These are phyloP conservation scores for Keiferia lycopersicella DNA, from an alignment of 2,888 invertebrate species.

Conservation along the genomic window DNA sequence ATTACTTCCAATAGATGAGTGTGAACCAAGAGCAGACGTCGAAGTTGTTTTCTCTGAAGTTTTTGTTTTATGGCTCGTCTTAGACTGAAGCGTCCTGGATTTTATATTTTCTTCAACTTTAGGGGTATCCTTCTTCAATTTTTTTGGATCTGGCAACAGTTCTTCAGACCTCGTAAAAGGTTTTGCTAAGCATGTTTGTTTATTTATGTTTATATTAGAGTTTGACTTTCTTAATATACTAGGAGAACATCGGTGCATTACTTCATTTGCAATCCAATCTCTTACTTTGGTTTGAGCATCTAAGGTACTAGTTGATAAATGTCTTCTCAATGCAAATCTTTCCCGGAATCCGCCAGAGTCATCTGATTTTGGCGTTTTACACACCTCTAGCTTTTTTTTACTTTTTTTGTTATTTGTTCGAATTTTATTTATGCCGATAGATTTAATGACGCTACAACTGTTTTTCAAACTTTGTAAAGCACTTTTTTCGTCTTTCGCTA, in stretches of 20 bases:
- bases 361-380: constrained; percentile 81
- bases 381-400: constrained; percentile 76
- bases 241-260: constrained; percentile 87
- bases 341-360: constrained; percentile 81
- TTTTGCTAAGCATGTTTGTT: constrained; percentile 51
- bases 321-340: constrained; percentile 84
- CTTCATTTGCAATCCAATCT: constrained; percentile 92
- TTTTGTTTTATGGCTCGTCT: constrained; percentile 55
- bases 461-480: constrained; percentile 72
- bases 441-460: constrained; percentile 81
- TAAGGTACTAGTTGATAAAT: constrained; percentile 89
- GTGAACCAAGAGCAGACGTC: constrained; percentile 71
- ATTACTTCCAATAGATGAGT: constrained; percentile 65
- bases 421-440: constrained; percentile 77
- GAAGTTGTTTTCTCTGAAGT: constrained; percentile 75
- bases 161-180: constrained; percentile 75
- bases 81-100: constrained; percentile 47
- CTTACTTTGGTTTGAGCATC: constrained; percentile 93
- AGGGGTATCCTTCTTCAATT: constrained; percentile 46
- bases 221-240: constrained; percentile 82
- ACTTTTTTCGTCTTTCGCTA: constrained; percentile 69
- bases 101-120: constrained; percentile 46
- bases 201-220: constrained; percentile 60
- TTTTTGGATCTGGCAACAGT: constrained; percentile 62
- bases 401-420: constrained; percentile 74